phyloP scores from a whole-genome alignment of 2,113 vertebrate species.

The Naja naja region DNA sequence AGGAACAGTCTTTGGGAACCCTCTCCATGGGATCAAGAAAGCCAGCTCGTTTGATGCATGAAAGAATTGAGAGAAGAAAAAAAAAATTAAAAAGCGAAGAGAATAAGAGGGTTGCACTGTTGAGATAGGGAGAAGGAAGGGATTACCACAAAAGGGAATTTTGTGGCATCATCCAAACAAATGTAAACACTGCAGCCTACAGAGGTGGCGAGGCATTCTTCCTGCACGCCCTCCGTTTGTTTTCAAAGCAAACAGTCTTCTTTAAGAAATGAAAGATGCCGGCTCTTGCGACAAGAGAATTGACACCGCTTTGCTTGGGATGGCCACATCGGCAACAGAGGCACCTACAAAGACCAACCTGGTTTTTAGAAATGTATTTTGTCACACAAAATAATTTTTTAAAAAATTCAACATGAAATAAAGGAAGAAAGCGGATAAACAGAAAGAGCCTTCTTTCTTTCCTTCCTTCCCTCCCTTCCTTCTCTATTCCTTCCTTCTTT shows the following conservation, averaged over 20 bases:
- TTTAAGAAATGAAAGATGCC: conserved; percentile 58
- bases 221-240: background rate
- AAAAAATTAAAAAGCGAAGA: background rate
- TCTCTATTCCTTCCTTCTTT: no score
- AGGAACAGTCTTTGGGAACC: background rate
- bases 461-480: no score
- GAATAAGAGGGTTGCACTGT: background rate
- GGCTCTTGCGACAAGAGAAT: conserved; percentile 45
- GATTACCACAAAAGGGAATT: conserved; percentile 50
- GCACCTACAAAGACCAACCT: background rate
- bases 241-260: conserved; percentile 53
- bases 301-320: conserved; percentile 20
- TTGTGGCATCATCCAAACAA: conserved; percentile 55
- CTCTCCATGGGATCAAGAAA: conserved; percentile 23
- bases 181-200: conserved; percentile 48
- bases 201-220: conserved; percentile 10
- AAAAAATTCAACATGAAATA: conserved; percentile 67
- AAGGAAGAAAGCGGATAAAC: conserved; percentile 65
- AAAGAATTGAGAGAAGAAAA: background rate
- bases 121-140: conserved; percentile 41
- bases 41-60: accelerated
- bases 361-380: background rate
- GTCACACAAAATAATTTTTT: conserved; percentile 64
- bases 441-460: conserved; percentile 33
- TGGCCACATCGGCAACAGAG: conserved; percentile 9